Base-by-base conservation (phyloP, 2,888 invertebrate species). In the Anthoptus insignis region DNA sequence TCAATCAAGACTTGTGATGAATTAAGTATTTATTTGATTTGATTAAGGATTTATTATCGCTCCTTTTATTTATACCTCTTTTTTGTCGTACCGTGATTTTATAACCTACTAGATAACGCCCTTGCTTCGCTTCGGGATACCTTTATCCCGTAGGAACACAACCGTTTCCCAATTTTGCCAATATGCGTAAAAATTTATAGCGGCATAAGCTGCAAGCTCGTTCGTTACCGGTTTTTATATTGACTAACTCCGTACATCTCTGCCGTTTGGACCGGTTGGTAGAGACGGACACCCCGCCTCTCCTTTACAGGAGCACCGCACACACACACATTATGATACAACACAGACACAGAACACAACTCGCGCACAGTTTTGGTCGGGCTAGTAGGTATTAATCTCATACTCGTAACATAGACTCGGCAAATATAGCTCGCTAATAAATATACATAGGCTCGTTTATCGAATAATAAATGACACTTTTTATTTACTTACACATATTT, bases 211-310 rank as follows among this genome's bases (percentile, higher is more conserved):
- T 66, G 71, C 66, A 65, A 69, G 66, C 68, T 71, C 68, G 69
- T 63, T 73, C 65, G 74, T 83, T 86, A 86, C 86, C 86, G 84
- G 87, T 87, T 87, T 82, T 81, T 76, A 79, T 82, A 80, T 83
- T 81, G 80, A 79, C 82, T 82, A 82, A 83, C 82, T 79, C 77
- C 80, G 82, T 78, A 82, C 82, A 84, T 83, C 85, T 84, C 81
- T 81, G 81, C 77, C 76, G 77, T 78, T 69, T 76, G 77, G 83
- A 88, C 88, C 88, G 89, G 89, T 89, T 85, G 81, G 78, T 75
- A 80, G 81, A 78, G 81, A 78, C 79, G 74, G 72, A 70, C 72
- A 71, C 76, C 70, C 76, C 75, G 68, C 74, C 74, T 76, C 73
- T 72, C 75, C 66, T 67, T 71, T 71, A 66, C 73, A 72, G 74